A percentile compares a stretch with the other conserved stretches of the same genome.
phyloP scores from a whole-genome alignment of 2,797 vertebrate species.

The Periophthalmus magnuspinnatus region DNA sequence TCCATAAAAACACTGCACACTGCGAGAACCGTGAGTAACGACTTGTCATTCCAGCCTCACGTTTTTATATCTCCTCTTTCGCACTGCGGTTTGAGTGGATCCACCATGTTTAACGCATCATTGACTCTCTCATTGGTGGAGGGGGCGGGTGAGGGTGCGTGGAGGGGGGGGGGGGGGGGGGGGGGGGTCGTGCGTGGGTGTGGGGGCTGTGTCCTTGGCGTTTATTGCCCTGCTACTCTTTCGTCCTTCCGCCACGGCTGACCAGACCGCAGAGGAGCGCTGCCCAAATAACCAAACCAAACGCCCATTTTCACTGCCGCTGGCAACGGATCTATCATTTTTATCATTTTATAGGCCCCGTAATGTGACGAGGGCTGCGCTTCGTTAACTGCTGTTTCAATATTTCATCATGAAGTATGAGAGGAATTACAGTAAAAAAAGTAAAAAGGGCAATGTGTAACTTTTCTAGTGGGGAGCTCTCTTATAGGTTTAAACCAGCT shows the following conservation, averaged over 20 bases:
- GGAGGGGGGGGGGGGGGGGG: not conserved
- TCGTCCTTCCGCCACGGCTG: constrained; percentile 65
- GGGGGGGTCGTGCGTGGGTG: constrained; percentile 9
- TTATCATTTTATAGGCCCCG: constrained; percentile 8
- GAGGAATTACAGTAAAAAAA: not conserved
- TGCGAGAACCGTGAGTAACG: constrained; percentile 58
- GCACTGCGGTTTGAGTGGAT: constrained; percentile 57
- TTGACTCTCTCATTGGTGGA: constrained; percentile 61
- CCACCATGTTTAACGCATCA: constrained; percentile 70
- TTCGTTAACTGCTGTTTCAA: constrained; percentile 34
- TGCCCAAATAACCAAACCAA: constrained; percentile 45
- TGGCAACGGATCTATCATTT: constrained; percentile 19
- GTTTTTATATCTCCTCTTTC: constrained; percentile 61
- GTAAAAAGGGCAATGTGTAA: not conserved
- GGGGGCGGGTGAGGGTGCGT: too few relatives aligned
- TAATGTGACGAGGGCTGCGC: constrained; percentile 7
- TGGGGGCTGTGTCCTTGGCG: constrained; percentile 60
- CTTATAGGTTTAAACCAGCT: too few relatives aligned
- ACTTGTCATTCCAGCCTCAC: constrained; percentile 53
- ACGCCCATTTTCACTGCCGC: constrained; percentile 32
- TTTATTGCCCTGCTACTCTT: constrained; percentile 61
- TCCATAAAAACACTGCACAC: constrained; percentile 49
- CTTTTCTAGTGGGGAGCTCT: not conserved
- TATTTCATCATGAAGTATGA: constrained; percentile 31
- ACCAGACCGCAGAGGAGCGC: constrained; percentile 57